Conservation (phyloP, 2,797 vertebrate genomes). For the Craterocephalus amniculus region DNA sequence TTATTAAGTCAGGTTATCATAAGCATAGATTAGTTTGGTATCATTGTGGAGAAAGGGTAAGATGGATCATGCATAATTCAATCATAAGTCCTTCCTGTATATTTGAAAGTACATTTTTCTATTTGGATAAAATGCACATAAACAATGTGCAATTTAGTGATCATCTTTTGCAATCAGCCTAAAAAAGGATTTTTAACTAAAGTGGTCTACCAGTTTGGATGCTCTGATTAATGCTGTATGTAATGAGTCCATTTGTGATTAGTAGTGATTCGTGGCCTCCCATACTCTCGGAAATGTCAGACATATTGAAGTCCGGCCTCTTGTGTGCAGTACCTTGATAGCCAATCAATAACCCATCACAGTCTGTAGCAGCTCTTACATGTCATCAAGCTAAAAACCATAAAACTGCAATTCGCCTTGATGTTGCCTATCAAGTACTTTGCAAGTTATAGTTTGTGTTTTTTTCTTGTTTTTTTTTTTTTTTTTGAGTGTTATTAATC, state of each 20-base stretch:
- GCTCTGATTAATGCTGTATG: conserved; percentile 73
- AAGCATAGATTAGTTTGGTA: conserved; percentile 11
- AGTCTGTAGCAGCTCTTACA: conserved; percentile 57
- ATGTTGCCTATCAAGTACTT: conserved; percentile 54
- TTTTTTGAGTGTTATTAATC: conserved; percentile 62
- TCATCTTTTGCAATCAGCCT: conserved; percentile 37
- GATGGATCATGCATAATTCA: conserved; percentile 15
- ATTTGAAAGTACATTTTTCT: conserved; percentile 8
- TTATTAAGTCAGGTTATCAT: conserved; percentile 13
- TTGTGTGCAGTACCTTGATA: conserved; percentile 61
- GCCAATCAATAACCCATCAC: conserved; percentile 76
- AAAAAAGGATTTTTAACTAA: conserved; percentile 53
- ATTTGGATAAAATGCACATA: conserved; percentile 23
- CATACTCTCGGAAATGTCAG: conserved; percentile 65
- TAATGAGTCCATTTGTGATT: conserved; percentile 73
- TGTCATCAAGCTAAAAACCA: conserved; percentile 64
- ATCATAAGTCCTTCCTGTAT: conserved; percentile 11
- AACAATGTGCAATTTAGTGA: conserved; percentile 22
- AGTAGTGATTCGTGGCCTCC: conserved; percentile 60
- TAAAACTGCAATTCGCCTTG: conserved; percentile 54
- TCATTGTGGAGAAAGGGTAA: not conserved
- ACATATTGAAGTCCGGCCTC: conserved; percentile 65
- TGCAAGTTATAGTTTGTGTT: conserved; percentile 37
- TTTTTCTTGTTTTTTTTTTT: conserved; percentile 22
- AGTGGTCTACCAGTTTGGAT: conserved; percentile 50